These are phyloP conservation scores for Fregetta grallaria DNA, from an alignment of 2,113 vertebrate species.

Conservation along the genomic window DNA sequence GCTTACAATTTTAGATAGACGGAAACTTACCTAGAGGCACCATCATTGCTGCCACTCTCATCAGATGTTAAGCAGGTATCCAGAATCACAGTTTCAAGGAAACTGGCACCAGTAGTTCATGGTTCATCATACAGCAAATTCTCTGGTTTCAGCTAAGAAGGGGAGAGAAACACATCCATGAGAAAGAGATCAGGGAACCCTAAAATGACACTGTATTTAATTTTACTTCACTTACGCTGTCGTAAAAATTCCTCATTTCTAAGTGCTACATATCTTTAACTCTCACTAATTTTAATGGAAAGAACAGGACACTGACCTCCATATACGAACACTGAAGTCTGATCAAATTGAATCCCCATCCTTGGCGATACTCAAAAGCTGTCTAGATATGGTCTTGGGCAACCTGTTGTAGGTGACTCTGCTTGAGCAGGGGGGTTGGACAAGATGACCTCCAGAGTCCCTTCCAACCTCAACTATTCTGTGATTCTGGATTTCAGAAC, in stretches of 20 bases:
- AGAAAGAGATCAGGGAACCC: neutral
- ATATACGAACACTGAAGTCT: accelerated
- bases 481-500: neutral
- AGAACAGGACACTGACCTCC: neutral
- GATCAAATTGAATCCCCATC: neutral
- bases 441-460: neutral
- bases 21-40: neutral
- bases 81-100: neutral
- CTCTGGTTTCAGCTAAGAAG: neutral
- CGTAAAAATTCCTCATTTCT: neutral
- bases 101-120: neutral
- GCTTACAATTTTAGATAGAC: neutral
- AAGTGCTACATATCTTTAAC: neutral
- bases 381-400: neutral
- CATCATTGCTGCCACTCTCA: neutral
- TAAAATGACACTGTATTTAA: neutral
- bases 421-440: neutral
- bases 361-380: neutral
- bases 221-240: neutral
- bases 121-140: neutral
- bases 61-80: neutral
- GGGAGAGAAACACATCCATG: neutral
- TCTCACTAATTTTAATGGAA: neutral
- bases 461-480: accelerated
- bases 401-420: neutral